Evolutionary conservation across 2,113 vertebrate species (phyloP).

Genomic region (Neotoma lepida): DNA sequence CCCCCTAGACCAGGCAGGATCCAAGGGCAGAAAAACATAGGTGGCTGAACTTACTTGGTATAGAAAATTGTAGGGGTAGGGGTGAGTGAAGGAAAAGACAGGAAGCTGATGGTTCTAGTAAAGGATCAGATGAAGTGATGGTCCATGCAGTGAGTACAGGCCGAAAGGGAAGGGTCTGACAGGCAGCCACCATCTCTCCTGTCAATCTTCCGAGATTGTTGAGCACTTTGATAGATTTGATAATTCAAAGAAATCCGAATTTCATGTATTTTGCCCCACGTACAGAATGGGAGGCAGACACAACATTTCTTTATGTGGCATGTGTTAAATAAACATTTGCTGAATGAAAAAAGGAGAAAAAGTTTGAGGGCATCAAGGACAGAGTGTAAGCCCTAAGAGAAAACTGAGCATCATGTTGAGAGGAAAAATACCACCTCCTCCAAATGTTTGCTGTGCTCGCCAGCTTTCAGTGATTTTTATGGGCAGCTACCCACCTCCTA

Average conservation of each 20-base stretch:
- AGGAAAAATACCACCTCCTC: slow-evolving; percentile 10
- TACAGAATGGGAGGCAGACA: background rate
- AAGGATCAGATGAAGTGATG: background rate
- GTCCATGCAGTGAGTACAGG: fast-evolving
- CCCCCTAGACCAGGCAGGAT: background rate
- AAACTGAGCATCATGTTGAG: background rate
- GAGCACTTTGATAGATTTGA: background rate
- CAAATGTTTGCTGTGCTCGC: background rate
- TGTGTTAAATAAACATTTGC: slow-evolving; percentile 34
- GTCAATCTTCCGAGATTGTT: background rate
- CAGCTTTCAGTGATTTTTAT: background rate
- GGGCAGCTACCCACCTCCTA: background rate
- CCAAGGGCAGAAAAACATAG: background rate
- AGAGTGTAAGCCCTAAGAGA: slow-evolving; percentile 14
- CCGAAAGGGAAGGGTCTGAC: background rate
- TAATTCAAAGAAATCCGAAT: slow-evolving; percentile 31
- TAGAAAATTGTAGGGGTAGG: background rate
- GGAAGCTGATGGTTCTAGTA: background rate
- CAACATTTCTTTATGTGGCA: background rate
- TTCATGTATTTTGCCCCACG: background rate
- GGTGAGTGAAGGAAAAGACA: background rate
- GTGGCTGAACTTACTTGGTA: background rate
- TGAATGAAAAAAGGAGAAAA: slow-evolving; percentile 22
- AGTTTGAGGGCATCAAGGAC: background rate
- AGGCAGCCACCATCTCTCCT: background rate